These are phyloP conservation scores for Clupea harengus DNA, from an alignment of 2,113 vertebrate genomes.

Conservation along the genomic window DNA sequence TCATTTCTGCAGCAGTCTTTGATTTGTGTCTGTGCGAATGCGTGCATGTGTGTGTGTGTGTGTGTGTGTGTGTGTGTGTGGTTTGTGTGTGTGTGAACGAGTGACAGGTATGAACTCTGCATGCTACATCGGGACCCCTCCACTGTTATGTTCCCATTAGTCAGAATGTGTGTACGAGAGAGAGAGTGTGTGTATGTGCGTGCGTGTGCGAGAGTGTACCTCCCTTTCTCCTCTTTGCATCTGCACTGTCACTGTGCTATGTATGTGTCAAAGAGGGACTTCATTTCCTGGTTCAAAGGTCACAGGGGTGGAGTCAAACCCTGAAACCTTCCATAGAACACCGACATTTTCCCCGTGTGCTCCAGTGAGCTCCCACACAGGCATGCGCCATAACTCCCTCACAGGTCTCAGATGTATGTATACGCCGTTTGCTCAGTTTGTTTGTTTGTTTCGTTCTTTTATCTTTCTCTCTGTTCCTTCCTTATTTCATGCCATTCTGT, in stretches of 20 bases:
- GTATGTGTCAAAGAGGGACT: constrained; percentile 10
- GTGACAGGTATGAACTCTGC: neutral
- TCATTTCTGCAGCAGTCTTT: constrained; percentile 63
- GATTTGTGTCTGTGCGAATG: constrained; percentile 58
- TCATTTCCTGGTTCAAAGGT: constrained; percentile 20
- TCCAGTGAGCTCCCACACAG: constrained; percentile 45
- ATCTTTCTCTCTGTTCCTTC: neutral
- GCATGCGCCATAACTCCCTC: constrained; percentile 39
- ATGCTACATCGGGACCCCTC: neutral
- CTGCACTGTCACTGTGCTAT: constrained; percentile 12
- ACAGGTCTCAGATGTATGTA: constrained; percentile 51
- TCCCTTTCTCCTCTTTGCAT: constrained; percentile 8
- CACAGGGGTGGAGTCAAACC: constrained; percentile 8
- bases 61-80: constrained; percentile 37
- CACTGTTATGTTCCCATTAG: constrained; percentile 10
- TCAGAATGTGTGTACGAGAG: neutral
- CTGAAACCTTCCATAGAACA: neutral
- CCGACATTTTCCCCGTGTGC: constrained; percentile 30
- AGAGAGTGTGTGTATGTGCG: constrained; percentile 32
- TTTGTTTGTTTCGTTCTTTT: constrained; percentile 14
- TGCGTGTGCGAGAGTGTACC: constrained; percentile 26
- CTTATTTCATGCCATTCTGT: constrained; percentile 12
- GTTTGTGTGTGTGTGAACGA: constrained; percentile 28
- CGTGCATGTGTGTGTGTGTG: constrained; percentile 47
- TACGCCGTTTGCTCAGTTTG: constrained; percentile 27